Evolutionary conservation across 92 coral and sea anemone genomes (phyloP).

Genomic region (Epizoanthus stellaris): DNA sequence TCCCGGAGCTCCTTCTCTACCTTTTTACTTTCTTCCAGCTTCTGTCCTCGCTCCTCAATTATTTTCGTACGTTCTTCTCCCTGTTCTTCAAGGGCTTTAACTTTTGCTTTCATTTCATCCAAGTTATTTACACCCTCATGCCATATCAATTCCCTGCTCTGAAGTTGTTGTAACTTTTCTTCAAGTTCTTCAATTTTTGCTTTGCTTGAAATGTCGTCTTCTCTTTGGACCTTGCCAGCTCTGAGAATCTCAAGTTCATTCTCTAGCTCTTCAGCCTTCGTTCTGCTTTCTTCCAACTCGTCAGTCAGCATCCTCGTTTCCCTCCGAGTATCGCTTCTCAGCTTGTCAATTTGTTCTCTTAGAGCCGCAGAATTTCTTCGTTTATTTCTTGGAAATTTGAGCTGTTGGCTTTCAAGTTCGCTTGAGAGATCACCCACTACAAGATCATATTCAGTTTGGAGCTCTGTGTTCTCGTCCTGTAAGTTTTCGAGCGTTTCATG

Average conservation of each 20-base stretch:
- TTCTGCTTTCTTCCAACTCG: constrained; percentile 67
- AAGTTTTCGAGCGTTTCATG: constrained; percentile 81
- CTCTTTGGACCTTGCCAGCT: constrained; percentile 15
- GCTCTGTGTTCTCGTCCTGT: constrained; percentile 82
- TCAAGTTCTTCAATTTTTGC: constrained; percentile 60
- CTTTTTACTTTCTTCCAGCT: constrained; percentile 14
- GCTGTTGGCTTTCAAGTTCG: constrained; percentile 72
- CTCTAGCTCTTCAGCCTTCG: constrained; percentile 55
- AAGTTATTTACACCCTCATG: constrained; percentile 41
- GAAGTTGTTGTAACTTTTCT: constrained; percentile 20
- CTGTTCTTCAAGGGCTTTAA: constrained; percentile 48
- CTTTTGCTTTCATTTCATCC: constrained; percentile 36
- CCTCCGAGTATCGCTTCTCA: constrained; percentile 60
- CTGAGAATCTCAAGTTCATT: constrained; percentile 53
- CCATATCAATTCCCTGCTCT: constrained; percentile 12
- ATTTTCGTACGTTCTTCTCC: constrained; percentile 29
- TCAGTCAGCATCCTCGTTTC: constrained; percentile 61
- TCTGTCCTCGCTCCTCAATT: constrained; percentile 1
- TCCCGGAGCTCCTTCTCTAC: constrained; percentile 33
- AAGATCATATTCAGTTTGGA: constrained; percentile 87
- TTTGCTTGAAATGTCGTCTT: constrained; percentile 44
- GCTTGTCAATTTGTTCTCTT: constrained; percentile 66
- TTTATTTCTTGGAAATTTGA: constrained; percentile 41
- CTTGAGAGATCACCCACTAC: constrained; percentile 79
- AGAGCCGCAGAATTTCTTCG: constrained; percentile 51